These are phyloP conservation scores for Phoenicopterus ruber DNA, from an alignment of 2,113 vertebrate genomes.

Conservation along the genomic window DNA sequence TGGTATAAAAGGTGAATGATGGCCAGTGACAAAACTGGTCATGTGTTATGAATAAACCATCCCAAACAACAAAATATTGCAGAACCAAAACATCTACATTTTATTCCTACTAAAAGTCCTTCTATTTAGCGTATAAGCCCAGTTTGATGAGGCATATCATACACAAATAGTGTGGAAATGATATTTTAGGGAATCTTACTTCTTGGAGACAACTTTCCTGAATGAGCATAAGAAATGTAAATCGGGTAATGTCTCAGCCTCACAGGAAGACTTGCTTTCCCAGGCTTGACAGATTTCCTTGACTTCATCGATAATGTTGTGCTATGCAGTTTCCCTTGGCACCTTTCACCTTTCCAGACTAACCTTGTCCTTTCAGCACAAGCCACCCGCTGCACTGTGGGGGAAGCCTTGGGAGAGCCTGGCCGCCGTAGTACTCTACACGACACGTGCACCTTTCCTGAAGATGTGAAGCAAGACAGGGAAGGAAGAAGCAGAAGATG, in stretches of 20 bases:
- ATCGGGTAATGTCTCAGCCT: not conserved
- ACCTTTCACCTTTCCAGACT: not conserved
- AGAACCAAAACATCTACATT: not conserved
- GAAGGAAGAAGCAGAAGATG: not conserved
- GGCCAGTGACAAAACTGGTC: not conserved
- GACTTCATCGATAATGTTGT: not conserved
- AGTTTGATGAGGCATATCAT: not conserved
- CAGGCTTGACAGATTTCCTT: not conserved
- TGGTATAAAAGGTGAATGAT: not conserved
- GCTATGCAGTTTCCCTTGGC: not conserved
- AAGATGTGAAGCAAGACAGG: not conserved
- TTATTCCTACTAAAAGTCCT: not conserved
- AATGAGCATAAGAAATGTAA: not conserved
- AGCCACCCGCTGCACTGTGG: not conserved
- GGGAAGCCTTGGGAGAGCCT: not conserved
- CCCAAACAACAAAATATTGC: not conserved
- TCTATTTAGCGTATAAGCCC: not conserved
- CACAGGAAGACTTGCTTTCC: not conserved
- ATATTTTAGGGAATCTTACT: not conserved
- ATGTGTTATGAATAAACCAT: not conserved
- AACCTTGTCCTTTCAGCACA: not conserved
- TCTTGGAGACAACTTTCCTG: not conserved
- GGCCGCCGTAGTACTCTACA: rapidly evolving
- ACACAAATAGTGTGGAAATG: not conserved
- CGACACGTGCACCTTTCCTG: not conserved